Percentiles rank a stretch among this genome's conserved stretches.
phyloP scores from a whole-genome alignment of 1,140 invertebrate species.

The Drosophila bipectinata region DNA sequence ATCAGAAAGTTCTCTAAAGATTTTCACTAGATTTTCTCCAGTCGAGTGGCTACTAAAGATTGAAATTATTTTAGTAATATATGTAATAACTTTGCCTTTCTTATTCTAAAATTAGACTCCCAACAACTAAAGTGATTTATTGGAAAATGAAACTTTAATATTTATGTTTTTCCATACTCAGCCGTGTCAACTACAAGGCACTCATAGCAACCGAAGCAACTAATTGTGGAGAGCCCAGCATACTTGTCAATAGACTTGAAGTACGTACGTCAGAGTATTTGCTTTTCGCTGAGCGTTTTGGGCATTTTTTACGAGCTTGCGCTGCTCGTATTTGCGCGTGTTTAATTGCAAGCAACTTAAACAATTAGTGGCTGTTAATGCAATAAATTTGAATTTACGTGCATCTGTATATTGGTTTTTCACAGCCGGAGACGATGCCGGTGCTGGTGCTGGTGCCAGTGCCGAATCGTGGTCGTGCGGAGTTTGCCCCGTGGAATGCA shows the following conservation, averaged over 20 bases:
- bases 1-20: conserved; percentile 34
- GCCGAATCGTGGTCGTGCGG: conserved; percentile 22
- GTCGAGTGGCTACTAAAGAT: not conserved
- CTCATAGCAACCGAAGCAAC: conserved; percentile 1
- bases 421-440: not conserved
- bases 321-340: conserved; percentile 28
- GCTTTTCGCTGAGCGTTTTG: conserved; percentile 10
- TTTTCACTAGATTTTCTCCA: conserved; percentile 7
- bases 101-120: too few species aligned
- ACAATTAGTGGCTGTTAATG: conserved; percentile 57
- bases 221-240: not conserved
- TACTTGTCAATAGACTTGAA: not conserved
- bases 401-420: conserved; percentile 38
- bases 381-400: conserved; percentile 57
- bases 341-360: conserved; percentile 45
- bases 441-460: not conserved
- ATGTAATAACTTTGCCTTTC: not conserved
- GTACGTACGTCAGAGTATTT: conserved; percentile 20
- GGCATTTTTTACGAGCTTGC: conserved; percentile 2
- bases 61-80: not conserved
- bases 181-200: not conserved
- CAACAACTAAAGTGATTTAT: conserved; percentile 1
- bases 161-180: not conserved
- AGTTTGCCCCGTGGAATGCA: conserved; percentile 39
- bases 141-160: not conserved